Evolutionary conservation across 1,140 invertebrate species (phyloP).

Genomic region (Orius insidiosus): DNA sequence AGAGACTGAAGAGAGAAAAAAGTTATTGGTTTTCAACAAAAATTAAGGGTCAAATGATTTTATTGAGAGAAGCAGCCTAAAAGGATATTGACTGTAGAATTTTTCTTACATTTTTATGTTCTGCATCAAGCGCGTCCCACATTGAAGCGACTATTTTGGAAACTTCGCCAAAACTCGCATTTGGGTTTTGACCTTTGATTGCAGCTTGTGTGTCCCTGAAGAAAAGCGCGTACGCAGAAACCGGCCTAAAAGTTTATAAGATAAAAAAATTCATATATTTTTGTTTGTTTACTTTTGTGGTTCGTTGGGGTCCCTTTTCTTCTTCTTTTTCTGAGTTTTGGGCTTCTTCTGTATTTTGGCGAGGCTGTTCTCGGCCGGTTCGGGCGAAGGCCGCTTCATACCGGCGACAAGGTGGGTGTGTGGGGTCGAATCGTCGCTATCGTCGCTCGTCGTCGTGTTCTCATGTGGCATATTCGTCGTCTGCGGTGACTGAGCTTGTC

Average conservation of each 20-base stretch:
- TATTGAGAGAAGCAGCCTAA: no score
- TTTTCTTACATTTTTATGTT: constrained; percentile 88
- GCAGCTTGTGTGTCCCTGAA: constrained; percentile 96
- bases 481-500: constrained; percentile 26
- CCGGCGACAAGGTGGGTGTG: constrained; percentile 46
- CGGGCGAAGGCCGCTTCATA: constrained; percentile 62
- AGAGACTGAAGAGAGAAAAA: background rate
- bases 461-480: constrained; percentile 35
- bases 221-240: constrained; percentile 92
- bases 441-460: constrained; percentile 55
- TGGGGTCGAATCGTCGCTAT: constrained; percentile 73
- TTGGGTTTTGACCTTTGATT: constrained; percentile 91
- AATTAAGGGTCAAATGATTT: no score
- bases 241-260: constrained; percentile 50
- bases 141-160: constrained; percentile 95
- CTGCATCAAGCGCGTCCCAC: constrained; percentile 90
- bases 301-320: constrained; percentile 84
- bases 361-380: constrained; percentile 46
- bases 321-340: constrained; percentile 79
- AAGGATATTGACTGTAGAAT: no score
- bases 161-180: constrained; percentile 93
- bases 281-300: constrained; percentile 82
- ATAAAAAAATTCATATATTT: background rate
- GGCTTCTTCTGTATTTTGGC: constrained; percentile 60
- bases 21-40: no score